Base-by-base conservation (phyloP, 2,113 vertebrate genomes). In the Plectropomus leopardus region DNA sequence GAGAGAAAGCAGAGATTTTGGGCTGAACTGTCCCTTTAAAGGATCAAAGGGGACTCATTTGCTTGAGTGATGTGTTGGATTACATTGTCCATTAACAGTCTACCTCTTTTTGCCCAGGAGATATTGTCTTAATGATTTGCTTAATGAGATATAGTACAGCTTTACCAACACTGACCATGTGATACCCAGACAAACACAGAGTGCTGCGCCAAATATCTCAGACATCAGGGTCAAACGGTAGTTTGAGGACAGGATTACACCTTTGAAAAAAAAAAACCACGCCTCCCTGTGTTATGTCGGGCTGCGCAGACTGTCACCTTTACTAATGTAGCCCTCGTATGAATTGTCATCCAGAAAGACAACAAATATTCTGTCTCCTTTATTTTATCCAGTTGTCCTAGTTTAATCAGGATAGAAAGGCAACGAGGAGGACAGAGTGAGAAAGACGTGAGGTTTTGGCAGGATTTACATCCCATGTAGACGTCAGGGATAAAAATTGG, bases 191-290 rank as follows among this genome's bases (percentile, higher is more conserved):
- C 83, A 64, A 72, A 71, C 45, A 68, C 21, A 28, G 14, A 50
- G 54, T 3, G 21, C 40, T 5, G 19, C 47, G 78, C 83, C 81
- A 90, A 82, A 58, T 85, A 72, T 81, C 73, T 68, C 81, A 88
- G 60, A 6, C 59, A 50, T 28, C 0, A 5, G 76, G 77, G 59
- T 80, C 58, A 84, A 65, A 63, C 17, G 42, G 73, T 45, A 47
- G 30, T 72, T 36, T 64, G 23, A 53, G 60, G 61, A 34, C 48
- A 69, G 45, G 77, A 73, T 73, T 58, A 76, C 57, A 30, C n/a
- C 45, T 53, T 55, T 42, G 19, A 71, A 40, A 83, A 67, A 63
- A 67, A 63, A 69, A 60, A 9, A 0, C 13, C n/a, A 26, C 21
- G 73, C 5, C 3, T 42, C 11, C 28, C 7, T 45, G 26, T 72